Conservation (phyloP, 1,140 invertebrate species). For the Drosophila kanapiae region DNA sequence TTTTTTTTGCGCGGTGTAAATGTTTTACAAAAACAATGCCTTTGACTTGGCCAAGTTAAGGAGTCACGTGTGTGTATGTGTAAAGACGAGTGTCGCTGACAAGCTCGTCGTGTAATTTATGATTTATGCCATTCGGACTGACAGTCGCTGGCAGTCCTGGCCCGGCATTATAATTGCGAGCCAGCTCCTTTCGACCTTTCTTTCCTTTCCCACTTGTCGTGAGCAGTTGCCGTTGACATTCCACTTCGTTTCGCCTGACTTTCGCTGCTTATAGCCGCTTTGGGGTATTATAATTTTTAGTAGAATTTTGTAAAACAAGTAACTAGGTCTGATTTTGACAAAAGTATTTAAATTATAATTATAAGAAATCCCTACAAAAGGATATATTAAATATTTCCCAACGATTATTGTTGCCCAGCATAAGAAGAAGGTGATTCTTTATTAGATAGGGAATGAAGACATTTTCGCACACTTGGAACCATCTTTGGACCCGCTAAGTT, state of each 20-base stretch:
- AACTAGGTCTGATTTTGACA: no score
- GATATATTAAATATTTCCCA: not conserved
- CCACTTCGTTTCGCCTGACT: slow-evolving; percentile 30
- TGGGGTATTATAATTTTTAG: slow-evolving; percentile 4
- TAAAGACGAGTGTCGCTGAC: slow-evolving; percentile 61
- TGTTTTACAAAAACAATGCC: slow-evolving; percentile 48
- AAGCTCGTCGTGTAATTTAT: slow-evolving; percentile 71
- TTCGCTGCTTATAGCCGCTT: not conserved
- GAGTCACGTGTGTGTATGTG: slow-evolving; percentile 8
- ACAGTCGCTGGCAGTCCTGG: slow-evolving; percentile 48
- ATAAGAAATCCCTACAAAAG: not conserved
- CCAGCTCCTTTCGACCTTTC: slow-evolving; percentile 4
- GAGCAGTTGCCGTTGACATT: slow-evolving; percentile 28
- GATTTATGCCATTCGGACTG: slow-evolving; percentile 69
- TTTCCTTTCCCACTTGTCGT: slow-evolving; percentile 9
- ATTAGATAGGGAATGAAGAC: not conserved
- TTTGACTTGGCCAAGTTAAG: slow-evolving; percentile 17
- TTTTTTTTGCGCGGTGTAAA: slow-evolving; percentile 38
- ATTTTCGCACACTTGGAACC: not conserved
- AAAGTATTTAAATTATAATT: not conserved
- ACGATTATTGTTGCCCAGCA: no score
- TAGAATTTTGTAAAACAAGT: not conserved
- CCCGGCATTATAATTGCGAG: slow-evolving; percentile 48
- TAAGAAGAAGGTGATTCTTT: not conserved
- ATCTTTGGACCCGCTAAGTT: slow-evolving; percentile 2